Evolutionary conservation across 2,888 invertebrate genomes (phyloP).

Genomic region (Odontocolon sp.): DNA sequence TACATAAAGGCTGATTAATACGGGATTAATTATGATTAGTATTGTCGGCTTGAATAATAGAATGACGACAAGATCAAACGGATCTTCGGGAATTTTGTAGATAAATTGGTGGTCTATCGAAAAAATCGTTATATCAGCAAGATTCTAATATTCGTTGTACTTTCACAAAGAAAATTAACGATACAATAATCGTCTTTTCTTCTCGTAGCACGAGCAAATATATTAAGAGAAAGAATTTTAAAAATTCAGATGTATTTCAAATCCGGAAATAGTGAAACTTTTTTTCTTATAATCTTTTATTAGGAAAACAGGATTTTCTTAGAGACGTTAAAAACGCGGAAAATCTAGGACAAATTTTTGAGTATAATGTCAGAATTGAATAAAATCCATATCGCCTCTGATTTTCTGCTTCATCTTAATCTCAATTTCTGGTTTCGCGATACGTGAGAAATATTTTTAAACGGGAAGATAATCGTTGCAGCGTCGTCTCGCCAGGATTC

Average conservation of each 20-base stretch:
- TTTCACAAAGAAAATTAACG: background rate
- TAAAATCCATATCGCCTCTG: background rate
- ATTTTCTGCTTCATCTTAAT: background rate
- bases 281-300: background rate
- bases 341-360: background rate
- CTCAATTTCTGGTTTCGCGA: background rate
- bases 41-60: constrained; percentile 45
- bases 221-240: too few relatives aligned
- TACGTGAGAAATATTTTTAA: background rate
- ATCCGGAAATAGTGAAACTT: too few relatives aligned
- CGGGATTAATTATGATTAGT: constrained; percentile 22
- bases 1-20: constrained; percentile 38
- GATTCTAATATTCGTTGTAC: constrained; percentile 32
- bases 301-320: constrained; percentile 1
- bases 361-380: constrained; percentile 9
- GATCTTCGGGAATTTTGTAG: background rate
- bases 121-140: constrained; percentile 14
- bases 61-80: background rate
- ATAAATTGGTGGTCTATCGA: constrained; percentile 1
- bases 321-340: constrained; percentile 2
- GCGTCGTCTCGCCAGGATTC: constrained; percentile 4
- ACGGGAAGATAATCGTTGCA: constrained; percentile 45
- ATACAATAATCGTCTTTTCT: background rate
- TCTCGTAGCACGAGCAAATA: too few relatives aligned
- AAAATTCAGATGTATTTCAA: constrained; percentile 30